These are phyloP conservation scores for Blomia tropicalis DNA, from an alignment of 2,888 invertebrate species.

Conservation along the genomic window DNA sequence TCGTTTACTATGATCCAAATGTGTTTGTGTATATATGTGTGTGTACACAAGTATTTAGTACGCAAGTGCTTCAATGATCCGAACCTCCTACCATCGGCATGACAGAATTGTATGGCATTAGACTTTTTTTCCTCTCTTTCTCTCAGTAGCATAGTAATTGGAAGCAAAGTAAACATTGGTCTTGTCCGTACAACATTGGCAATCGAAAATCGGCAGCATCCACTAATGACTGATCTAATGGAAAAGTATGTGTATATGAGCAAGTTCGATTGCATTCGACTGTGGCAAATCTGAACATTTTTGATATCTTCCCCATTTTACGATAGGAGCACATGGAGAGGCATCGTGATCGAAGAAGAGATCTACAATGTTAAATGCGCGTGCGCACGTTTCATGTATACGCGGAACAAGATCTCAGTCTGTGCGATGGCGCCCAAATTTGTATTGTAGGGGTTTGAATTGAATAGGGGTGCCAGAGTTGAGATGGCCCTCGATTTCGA, in stretches of 20 bases:
- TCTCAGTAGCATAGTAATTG: conserved; percentile 3
- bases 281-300: background rate
- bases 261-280: background rate
- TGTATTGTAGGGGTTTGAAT: background rate
- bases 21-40: background rate
- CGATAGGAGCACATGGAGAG: background rate
- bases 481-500: too few species aligned
- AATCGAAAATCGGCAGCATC: too few species aligned
- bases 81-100: background rate
- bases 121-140: too few species aligned
- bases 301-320: background rate
- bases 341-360: too few species aligned
- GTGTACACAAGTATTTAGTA: too few species aligned
- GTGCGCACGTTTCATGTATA: too few species aligned
- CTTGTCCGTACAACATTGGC: background rate
- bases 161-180: conserved; percentile 13
- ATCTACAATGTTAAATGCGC: too few species aligned
- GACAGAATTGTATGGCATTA: background rate
- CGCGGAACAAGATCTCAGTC: too few species aligned
- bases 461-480: too few species aligned
- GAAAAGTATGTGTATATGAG: background rate
- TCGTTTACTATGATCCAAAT: too few species aligned
- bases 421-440: too few species aligned
- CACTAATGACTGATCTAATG: conserved; percentile 2
- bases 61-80: background rate